phyloP scores from a whole-genome alignment of 2,888 invertebrate species.

The Leucophenga maculata region DNA sequence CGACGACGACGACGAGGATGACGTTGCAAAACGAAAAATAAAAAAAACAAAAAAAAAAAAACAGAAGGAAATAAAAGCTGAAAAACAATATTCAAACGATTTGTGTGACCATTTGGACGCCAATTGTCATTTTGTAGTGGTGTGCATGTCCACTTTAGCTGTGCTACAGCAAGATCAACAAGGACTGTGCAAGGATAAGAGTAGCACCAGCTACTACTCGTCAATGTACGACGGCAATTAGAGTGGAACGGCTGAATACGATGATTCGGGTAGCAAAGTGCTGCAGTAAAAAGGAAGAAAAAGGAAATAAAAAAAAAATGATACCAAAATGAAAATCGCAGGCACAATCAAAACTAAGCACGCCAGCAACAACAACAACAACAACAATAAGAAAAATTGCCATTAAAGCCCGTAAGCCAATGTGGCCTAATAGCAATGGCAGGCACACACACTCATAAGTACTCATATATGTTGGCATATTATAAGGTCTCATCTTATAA shows the following conservation, averaged over 20 bases:
- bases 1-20: neutral
- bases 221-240: slow-evolving; percentile 53
- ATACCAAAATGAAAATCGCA: neutral
- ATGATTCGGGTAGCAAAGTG: neutral
- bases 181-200: no score
- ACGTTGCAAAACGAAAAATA: neutral
- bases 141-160: neutral
- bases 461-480: no score
- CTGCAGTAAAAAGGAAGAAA: slow-evolving; percentile 35
- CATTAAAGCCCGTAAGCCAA: slow-evolving; percentile 46
- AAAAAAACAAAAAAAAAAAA: no score
- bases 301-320: slow-evolving; percentile 23
- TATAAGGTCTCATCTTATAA: no score
- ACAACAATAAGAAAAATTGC: slow-evolving; percentile 26
- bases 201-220: slow-evolving; percentile 29
- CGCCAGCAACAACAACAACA: slow-evolving; percentile 55
- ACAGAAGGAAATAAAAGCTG: neutral
- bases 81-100: slow-evolving; percentile 59
- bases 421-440: slow-evolving; percentile 37
- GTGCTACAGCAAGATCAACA: no score
- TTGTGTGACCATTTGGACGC: slow-evolving; percentile 39
- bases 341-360: slow-evolving; percentile 62
- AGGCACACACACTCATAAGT: no score
- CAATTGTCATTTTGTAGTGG: slow-evolving; percentile 16
- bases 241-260: slow-evolving; percentile 47